phyloP scores from a whole-genome alignment of 2,113 vertebrate species.

The Platichthys stellatus region DNA sequence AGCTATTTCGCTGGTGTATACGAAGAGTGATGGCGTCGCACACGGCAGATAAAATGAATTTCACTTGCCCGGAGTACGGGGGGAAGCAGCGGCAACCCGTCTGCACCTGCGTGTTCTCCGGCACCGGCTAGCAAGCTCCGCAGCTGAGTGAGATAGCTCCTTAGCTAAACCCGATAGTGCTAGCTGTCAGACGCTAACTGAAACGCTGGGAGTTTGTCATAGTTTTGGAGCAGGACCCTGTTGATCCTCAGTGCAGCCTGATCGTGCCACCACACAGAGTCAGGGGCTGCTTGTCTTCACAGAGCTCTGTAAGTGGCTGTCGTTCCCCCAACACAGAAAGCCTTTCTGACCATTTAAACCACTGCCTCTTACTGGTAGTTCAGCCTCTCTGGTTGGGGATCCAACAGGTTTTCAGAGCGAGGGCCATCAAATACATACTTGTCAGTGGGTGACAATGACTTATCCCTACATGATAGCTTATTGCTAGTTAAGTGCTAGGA shows the following conservation, averaged over 20 bases:
- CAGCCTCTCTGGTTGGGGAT: not conserved
- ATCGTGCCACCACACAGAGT: not conserved
- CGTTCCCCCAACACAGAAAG: not conserved
- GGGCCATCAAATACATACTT: not conserved
- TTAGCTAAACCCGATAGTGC: constrained; percentile 50
- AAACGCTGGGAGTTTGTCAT: not conserved
- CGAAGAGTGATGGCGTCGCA: constrained; percentile 84
- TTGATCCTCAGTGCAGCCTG: not conserved
- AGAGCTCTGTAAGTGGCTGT: not conserved
- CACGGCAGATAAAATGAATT: constrained; percentile 64
- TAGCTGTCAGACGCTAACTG: constrained; percentile 12
- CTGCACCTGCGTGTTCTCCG: not conserved
- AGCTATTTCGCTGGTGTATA: constrained; percentile 73
- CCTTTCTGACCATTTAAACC: not conserved
- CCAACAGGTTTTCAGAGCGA: no score
- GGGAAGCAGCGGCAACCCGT: not conserved
- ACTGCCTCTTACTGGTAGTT: not conserved
- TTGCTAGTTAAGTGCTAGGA: no score
- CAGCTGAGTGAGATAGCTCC: constrained; percentile 40
- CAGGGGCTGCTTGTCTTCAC: not conserved
- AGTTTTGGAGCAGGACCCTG: not conserved
- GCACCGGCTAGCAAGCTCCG: constrained; percentile 42
- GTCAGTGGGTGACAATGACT: not conserved
- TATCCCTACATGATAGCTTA: no score
- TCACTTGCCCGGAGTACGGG: constrained; percentile 23